Percentiles rank a stretch among this genome's conserved stretches.
Evolutionary conservation across 2,797 vertebrate genomes (phyloP).

Genomic region (Falco peregrinus): DNA sequence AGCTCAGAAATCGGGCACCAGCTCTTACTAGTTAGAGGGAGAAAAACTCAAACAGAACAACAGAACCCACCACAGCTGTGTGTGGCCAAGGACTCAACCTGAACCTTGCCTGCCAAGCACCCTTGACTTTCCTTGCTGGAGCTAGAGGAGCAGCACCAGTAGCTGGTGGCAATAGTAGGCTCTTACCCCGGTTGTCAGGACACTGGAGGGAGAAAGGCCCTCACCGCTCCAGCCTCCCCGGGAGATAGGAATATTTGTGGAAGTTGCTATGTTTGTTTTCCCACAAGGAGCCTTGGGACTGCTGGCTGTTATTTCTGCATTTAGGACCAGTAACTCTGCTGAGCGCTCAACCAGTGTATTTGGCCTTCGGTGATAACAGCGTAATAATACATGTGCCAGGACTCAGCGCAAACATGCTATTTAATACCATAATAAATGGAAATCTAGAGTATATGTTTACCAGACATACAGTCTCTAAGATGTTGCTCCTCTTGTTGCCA

Average conservation of each 20-base stretch:
- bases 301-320: not conserved
- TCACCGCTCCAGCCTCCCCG: fast-evolving
- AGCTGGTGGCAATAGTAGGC: not conserved
- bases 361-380: not conserved
- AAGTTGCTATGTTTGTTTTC: not conserved
- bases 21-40: not conserved
- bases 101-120: not conserved
- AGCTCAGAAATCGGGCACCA: not conserved
- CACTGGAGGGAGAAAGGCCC: not conserved
- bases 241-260: fast-evolving
- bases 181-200: not conserved
- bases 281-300: not conserved
- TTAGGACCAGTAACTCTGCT: not conserved
- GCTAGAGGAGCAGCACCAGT: not conserved
- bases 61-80: fast-evolving
- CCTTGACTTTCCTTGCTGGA: not conserved
- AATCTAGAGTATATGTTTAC: not conserved
- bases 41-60: not conserved
- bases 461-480: not conserved
- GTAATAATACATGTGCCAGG: not conserved
- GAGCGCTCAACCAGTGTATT: fast-evolving
- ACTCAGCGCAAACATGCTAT: not conserved
- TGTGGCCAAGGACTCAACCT: not conserved
- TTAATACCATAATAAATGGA: not conserved
- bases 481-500: conserved; percentile 23